Evolutionary conservation across 1,140 invertebrate genomes (phyloP).

Genomic region (Ceratitis capitata): DNA sequence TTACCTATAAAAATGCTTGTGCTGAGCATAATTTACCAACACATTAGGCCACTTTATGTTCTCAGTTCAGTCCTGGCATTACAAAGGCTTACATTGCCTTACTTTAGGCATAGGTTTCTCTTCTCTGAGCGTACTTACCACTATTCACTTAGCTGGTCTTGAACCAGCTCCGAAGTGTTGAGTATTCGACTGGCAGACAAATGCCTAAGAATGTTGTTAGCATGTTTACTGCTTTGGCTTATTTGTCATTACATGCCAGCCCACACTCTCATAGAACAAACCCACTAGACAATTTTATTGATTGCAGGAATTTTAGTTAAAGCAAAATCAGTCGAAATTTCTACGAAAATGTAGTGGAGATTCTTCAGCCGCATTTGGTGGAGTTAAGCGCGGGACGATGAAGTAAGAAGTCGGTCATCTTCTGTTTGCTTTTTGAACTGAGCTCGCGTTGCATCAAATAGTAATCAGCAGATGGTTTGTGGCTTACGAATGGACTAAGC

Average conservation of each 20-base stretch:
- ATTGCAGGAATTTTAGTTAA: too few relatives aligned
- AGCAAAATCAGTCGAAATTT: too few relatives aligned
- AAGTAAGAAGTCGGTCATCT: too few relatives aligned
- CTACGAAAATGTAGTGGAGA: too few relatives aligned
- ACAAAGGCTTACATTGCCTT: background rate
- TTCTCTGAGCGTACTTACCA: background rate
- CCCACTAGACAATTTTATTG: too few relatives aligned
- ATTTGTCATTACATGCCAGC: background rate
- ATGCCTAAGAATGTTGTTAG: background rate
- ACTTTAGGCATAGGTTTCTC: background rate
- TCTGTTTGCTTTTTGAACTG: too few relatives aligned
- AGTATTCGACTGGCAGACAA: constrained; percentile 15
- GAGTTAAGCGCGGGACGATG: too few relatives aligned
- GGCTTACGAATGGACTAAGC: too few relatives aligned
- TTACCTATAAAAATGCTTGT: background rate
- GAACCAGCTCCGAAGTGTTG: background rate
- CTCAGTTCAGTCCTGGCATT: too few relatives aligned
- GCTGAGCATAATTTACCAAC: background rate
- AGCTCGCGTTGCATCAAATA: too few relatives aligned
- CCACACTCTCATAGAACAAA: background rate
- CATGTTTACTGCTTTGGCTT: background rate
- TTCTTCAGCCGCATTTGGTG: too few relatives aligned
- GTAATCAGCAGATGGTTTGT: too few relatives aligned
- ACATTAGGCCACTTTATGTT: background rate
- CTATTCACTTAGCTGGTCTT: background rate